phyloP scores from a whole-genome alignment of 2,797 vertebrate genomes.

The Xenentodon cancila region DNA sequence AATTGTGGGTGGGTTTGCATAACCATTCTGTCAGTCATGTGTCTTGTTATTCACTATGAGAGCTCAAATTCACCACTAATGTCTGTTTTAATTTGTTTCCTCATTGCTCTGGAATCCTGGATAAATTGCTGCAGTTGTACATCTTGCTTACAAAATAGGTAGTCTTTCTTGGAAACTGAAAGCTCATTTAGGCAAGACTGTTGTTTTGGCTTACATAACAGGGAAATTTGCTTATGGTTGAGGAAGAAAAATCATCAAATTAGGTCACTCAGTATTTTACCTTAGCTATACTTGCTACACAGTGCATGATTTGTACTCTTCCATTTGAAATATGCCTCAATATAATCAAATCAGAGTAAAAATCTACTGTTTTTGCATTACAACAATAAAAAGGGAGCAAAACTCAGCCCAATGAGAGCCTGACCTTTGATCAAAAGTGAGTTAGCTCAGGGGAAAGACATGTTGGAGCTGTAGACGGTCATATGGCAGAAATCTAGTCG shows the following conservation, averaged over 20 bases:
- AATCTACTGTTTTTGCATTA: background rate
- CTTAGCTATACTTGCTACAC: background rate
- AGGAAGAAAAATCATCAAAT: background rate
- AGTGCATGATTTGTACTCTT: constrained; percentile 2
- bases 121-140: constrained; percentile 50
- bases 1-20: constrained; percentile 71
- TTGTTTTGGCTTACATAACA: constrained; percentile 38
- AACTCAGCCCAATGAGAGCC: background rate
- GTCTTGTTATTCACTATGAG: constrained; percentile 59
- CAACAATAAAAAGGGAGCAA: background rate
- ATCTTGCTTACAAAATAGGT: constrained; percentile 38
- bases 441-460: constrained; percentile 23
- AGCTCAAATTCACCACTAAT: constrained; percentile 70
- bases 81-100: constrained; percentile 75
- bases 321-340: background rate
- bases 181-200: constrained; percentile 30
- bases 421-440: constrained; percentile 20
- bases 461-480: constrained; percentile 11
- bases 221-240: constrained; percentile 7
- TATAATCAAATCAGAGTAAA: constrained; percentile 23
- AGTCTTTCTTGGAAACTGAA: constrained; percentile 24
- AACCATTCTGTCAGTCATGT: constrained; percentile 73
- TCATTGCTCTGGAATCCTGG: constrained; percentile 72
- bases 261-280: no score
- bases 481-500: constrained; percentile 34